Evolutionary conservation across 1,140 invertebrate species (phyloP), one percentile per base, ranked within the genome.

Genomic region (Drosophila persimilis): DNA sequence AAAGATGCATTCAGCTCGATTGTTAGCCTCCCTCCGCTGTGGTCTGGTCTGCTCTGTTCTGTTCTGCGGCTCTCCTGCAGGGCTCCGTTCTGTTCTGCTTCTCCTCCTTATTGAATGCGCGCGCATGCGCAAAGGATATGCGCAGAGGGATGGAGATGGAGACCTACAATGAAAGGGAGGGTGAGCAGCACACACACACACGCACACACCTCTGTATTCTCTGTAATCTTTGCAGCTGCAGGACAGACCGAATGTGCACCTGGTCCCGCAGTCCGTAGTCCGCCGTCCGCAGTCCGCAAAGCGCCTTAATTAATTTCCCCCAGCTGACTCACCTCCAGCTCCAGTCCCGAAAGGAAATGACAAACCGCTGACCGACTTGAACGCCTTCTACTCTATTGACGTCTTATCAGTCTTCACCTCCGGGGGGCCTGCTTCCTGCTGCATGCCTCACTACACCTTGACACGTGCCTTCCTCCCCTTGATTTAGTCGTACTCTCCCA

Each of bases 111-210:
- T 11, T 58, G 45, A 83, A 86, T 88, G 81, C 81, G 83, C 81
- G 83, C 81, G 81, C 81, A 88, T 86, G 81, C 81, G 74, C 83
- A 86, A 86, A 86, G 77, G 80, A 84, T 79, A 66, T 71, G 61
- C 45, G 58, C 35, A 39, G 11, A 39, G 35, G 35, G 35, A 39
- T 39, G 35, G 8, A 9, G 31, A 0, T 35, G 8, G 35, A 31
- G 31, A 3, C 31, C 2, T 31, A 31, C 31, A 31, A 31, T 3
- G 35, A 59, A 59, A 50, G 35, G 35, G 35, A 39, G 35, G 35
- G 35, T 39, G 35, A 13, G 35, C 35, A 39, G 35, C 9, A 3
- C 11, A 39, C 35, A 39, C 35, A 11, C 0, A 11, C 35, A 39
- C 11, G 13, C 35, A 5, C 11, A 39, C 51, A 35, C 29, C 15